Evolutionary conservation across 2,888 invertebrate genomes (phyloP).

Genomic region (Caenorhabditis japonica): DNA sequence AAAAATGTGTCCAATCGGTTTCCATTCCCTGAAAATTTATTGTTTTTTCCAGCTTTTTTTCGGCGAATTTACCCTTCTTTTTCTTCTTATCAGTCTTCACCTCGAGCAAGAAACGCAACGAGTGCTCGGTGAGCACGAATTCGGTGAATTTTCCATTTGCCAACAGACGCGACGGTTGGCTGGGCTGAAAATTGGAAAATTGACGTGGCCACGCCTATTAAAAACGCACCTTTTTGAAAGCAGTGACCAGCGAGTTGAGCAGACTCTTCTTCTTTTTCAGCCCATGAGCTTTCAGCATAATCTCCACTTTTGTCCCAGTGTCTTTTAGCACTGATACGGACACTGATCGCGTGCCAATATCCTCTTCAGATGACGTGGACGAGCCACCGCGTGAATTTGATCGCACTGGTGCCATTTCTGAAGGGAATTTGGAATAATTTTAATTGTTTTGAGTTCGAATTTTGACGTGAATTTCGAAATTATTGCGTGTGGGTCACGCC

Average conservation of each 20-base stretch:
- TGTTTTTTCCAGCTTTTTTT: too few relatives aligned
- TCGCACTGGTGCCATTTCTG: conserved; percentile 43
- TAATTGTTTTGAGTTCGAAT: not conserved
- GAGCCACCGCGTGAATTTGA: conserved; percentile 30
- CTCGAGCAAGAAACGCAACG: conserved; percentile 67
- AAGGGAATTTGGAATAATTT: conserved; percentile 2
- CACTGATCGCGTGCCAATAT: conserved; percentile 46
- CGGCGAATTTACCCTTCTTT: conserved; percentile 66
- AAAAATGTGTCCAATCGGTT: conserved; percentile 67
- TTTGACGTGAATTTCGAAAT: too few relatives aligned
- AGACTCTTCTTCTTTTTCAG: conserved; percentile 69
- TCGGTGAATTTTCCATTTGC: conserved; percentile 73
- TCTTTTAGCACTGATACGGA: conserved; percentile 69
- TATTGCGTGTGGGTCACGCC: too few relatives aligned
- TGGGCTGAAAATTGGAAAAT: conserved; percentile 60
- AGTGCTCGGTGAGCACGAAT: conserved; percentile 65
- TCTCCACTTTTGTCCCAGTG: conserved; percentile 70
- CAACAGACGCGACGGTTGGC: conserved; percentile 72
- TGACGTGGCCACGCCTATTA: not conserved
- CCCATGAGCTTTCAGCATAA: conserved; percentile 74
- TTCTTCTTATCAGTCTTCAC: conserved; percentile 71
- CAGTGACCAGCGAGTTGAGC: conserved; percentile 63
- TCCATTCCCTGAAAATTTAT: conserved; percentile 54
- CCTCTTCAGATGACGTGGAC: conserved; percentile 46
- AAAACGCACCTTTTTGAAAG: conserved; percentile 69